phyloP scores from a whole-genome alignment of 2,888 invertebrate species.

The Ectobius pallidus region DNA sequence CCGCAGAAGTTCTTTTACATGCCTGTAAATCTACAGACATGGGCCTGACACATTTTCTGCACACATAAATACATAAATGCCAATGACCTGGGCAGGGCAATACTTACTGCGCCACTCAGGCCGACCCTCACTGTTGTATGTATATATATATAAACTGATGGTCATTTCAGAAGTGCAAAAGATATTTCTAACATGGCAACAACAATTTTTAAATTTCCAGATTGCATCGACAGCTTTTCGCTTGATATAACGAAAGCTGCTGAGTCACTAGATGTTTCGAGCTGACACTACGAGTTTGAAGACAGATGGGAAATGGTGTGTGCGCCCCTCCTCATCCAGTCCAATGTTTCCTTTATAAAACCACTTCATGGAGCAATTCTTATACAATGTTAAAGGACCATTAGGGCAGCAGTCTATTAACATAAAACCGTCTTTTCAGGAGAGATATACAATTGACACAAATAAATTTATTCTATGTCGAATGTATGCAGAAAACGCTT shows the following conservation, averaged over 20 bases:
- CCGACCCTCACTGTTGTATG: too few relatives aligned
- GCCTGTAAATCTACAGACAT: too few relatives aligned
- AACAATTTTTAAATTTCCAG: too few relatives aligned
- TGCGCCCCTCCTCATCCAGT: background rate
- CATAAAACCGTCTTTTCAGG: background rate
- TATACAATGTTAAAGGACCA: background rate
- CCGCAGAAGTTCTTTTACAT: too few relatives aligned
- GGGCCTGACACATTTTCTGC: too few relatives aligned
- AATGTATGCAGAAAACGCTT: background rate
- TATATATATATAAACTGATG: too few relatives aligned
- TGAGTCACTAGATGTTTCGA: conserved; percentile 1
- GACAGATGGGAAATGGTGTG: conserved; percentile 7
- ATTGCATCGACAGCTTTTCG: too few relatives aligned
- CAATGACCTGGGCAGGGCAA: too few relatives aligned
- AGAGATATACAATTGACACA: conserved; percentile 4
- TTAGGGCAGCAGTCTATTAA: background rate
- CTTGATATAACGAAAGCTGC: background rate
- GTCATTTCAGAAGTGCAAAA: too few relatives aligned
- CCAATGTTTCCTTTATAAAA: background rate
- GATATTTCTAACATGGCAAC: too few relatives aligned
- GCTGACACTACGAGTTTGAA: background rate
- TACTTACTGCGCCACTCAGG: too few relatives aligned
- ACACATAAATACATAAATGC: too few relatives aligned
- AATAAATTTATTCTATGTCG: background rate
- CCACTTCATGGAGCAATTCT: background rate